These are phyloP conservation scores for Phaedon cochleariae DNA, from an alignment of 2,888 invertebrate genomes.

Conservation along the genomic window DNA sequence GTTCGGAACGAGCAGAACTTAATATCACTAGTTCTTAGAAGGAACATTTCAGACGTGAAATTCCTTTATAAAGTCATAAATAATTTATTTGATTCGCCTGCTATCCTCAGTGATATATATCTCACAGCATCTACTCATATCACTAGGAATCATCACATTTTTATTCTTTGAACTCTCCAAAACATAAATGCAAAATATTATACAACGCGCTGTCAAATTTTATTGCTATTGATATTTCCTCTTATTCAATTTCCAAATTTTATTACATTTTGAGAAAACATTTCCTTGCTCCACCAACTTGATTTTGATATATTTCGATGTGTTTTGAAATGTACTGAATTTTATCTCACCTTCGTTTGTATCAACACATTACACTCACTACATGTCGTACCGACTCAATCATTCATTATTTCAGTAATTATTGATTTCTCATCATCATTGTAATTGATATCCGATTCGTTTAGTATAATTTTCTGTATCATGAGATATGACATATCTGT, in stretches of 20 bases:
- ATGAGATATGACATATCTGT: too few relatives aligned
- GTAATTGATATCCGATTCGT: too few relatives aligned
- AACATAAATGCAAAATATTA: neutral
- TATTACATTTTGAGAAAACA: neutral
- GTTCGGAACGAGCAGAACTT: constrained; percentile 4
- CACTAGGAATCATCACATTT: neutral
- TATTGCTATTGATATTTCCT: neutral
- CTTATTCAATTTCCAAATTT: neutral
- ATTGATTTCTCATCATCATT: too few relatives aligned
- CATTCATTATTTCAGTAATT: too few relatives aligned
- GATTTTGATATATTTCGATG: too few relatives aligned
- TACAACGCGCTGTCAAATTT: neutral
- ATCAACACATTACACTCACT: too few relatives aligned
- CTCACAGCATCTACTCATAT: neutral
- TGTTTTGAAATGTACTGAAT: too few relatives aligned
- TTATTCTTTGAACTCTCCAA: constrained; percentile 7
- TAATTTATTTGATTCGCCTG: neutral
- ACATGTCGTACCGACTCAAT: too few relatives aligned
- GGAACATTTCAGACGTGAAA: neutral
- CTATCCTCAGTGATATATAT: neutral
- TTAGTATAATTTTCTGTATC: too few relatives aligned
- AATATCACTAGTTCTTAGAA: neutral
- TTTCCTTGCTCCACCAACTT: neutral
- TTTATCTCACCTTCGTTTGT: too few relatives aligned
- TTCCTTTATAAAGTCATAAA: neutral